phyloP scores from a whole-genome alignment of 1,140 invertebrate genomes.

The Habropoda laboriosa region DNA sequence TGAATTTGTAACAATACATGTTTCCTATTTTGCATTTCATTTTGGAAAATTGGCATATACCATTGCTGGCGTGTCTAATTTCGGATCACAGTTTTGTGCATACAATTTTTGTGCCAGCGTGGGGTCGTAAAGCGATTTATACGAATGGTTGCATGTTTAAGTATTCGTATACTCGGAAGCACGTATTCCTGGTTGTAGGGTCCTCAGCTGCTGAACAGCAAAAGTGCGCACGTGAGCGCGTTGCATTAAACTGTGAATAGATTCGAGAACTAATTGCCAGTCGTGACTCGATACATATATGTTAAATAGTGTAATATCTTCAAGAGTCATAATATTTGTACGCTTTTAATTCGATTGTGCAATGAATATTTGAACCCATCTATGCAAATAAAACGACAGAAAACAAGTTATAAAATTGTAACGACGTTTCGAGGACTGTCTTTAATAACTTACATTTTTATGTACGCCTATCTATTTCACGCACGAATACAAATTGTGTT shows the following conservation, averaged over 20 bases:
- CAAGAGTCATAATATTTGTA: not conserved
- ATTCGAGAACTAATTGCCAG: not conserved
- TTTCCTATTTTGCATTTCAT: not conserved
- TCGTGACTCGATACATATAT: not conserved
- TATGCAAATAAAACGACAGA: not conserved
- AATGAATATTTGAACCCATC: too few species aligned
- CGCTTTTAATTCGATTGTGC: too few species aligned
- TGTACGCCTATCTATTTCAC: not conserved
- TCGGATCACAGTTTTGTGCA: not conserved
- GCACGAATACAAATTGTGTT: not conserved
- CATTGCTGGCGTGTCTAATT: constrained; percentile 15
- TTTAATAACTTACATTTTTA: not conserved
- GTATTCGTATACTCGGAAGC: constrained; percentile 10
- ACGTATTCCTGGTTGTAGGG: constrained; percentile 12
- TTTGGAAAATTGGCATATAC: not conserved
- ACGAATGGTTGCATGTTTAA: not conserved
- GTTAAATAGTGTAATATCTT: not conserved
- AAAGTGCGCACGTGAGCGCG: constrained; percentile 24
- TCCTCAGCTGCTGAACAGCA: constrained; percentile 58
- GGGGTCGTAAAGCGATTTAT: not conserved
- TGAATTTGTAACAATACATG: not conserved
- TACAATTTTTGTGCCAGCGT: not conserved
- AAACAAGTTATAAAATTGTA: not conserved
- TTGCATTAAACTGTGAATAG: constrained; percentile 1
- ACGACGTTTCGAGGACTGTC: not conserved